Percentiles rank a stretch among this genome's conserved stretches.
These are phyloP conservation scores for Telmatherina bonti DNA, from an alignment of 2,797 vertebrate genomes.

Conservation along the genomic window DNA sequence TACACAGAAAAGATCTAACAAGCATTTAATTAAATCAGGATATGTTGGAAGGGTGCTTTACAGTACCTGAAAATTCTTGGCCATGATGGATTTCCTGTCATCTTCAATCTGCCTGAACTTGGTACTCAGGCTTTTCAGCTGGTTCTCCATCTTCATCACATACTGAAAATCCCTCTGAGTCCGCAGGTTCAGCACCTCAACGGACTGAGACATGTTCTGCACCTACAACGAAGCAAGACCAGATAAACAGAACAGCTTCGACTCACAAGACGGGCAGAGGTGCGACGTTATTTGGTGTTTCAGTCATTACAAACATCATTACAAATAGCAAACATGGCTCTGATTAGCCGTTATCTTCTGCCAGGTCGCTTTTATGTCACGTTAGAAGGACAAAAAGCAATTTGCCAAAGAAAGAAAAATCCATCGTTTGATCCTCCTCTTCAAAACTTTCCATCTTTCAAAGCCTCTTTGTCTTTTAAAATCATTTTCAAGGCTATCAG, in stretches of 20 bases:
- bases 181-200: slow-evolving; percentile 96
- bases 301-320: neutral
- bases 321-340: too few relatives aligned
- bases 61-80: slow-evolving; percentile 94
- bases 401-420: neutral
- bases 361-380: neutral
- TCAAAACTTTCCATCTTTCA: neutral
- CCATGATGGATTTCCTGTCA: slow-evolving; percentile 95
- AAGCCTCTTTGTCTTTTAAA: neutral
- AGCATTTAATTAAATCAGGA: slow-evolving; percentile 13
- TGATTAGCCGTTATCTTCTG: neutral
- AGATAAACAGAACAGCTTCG: neutral
- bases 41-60: slow-evolving; percentile 11
- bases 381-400: neutral
- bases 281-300: neutral
- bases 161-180: slow-evolving; percentile 99
- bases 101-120: slow-evolving; percentile 98
- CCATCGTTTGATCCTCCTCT: neutral
- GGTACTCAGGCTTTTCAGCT: slow-evolving; percentile 97
- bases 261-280: neutral
- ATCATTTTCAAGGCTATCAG: neutral
- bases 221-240: slow-evolving; percentile 82
- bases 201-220: slow-evolving; percentile 99
- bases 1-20: slow-evolving; percentile 3
- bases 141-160: slow-evolving; percentile 99